Conservation (phyloP, 2,797 vertebrate genomes). For the Crocidura indochinensis region DNA sequence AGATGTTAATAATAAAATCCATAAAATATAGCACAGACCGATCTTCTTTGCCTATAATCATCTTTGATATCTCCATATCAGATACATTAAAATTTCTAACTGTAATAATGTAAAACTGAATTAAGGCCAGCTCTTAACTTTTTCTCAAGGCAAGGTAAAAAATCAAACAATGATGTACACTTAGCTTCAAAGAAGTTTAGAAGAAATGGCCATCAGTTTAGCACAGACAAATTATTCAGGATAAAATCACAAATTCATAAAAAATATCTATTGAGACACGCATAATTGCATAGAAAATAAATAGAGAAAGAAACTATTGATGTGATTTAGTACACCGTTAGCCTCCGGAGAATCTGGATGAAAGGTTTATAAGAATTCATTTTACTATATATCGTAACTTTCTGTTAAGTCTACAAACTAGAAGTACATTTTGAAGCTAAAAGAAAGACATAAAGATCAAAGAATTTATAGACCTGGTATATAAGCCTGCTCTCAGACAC, state of each 20-base stretch:
- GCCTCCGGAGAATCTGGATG: conserved; percentile 41
- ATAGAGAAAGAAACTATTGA: not conserved
- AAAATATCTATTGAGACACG: not conserved
- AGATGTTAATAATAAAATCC: conserved; percentile 58
- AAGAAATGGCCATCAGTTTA: conserved; percentile 37
- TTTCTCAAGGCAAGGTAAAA: conserved; percentile 75
- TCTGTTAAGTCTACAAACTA: conserved; percentile 61
- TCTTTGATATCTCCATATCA: conserved; percentile 75
- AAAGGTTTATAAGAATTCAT: conserved; percentile 15
- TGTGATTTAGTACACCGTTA: conserved; percentile 6
- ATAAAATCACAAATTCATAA: not conserved
- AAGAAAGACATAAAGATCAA: conserved; percentile 69
- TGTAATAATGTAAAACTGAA: conserved; percentile 75
- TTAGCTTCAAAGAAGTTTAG: conserved; percentile 67
- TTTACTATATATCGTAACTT: conserved; percentile 47
- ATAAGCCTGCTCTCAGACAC: conserved; percentile 55
- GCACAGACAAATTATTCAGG: conserved; percentile 20
- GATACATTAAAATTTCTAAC: conserved; percentile 76
- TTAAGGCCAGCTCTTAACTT: conserved; percentile 72
- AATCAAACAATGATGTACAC: conserved; percentile 25
- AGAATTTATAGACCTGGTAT: conserved; percentile 22
- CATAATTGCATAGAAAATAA: not conserved
- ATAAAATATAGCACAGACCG: conserved; percentile 65
- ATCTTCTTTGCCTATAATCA: conserved; percentile 57
- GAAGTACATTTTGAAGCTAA: conserved; percentile 64